phyloP scores from a whole-genome alignment of 2,113 vertebrate genomes.

The Hippopotamus amphibius region DNA sequence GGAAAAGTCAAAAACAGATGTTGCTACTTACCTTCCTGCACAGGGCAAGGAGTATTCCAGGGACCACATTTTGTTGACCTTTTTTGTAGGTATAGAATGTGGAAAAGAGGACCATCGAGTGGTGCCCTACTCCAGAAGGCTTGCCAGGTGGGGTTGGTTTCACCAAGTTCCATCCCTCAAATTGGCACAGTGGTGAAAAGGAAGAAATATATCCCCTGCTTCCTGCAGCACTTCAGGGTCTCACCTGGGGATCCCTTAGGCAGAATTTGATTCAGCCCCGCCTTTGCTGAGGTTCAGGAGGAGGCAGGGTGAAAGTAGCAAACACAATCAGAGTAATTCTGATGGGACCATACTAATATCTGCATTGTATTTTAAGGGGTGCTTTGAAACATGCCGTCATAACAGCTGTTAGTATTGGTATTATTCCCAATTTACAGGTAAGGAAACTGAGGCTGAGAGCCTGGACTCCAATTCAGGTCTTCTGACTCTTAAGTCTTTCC shows the following conservation, averaged over 20 bases:
- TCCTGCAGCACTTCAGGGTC: not conserved
- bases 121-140: not conserved
- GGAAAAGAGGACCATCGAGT: not conserved
- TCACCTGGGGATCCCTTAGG: not conserved
- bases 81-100: not conserved
- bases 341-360: rapidly evolving
- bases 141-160: not conserved
- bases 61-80: not conserved
- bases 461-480: not conserved
- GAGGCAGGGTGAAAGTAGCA: not conserved
- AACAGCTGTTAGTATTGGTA: not conserved
- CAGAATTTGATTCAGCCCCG: not conserved
- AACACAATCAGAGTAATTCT: not conserved
- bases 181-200: not conserved
- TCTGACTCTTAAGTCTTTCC: not conserved
- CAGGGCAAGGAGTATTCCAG: not conserved
- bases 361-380: not conserved
- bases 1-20: not conserved
- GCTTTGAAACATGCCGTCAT: not conserved
- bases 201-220: not conserved
- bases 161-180: not conserved
- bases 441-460: not conserved
- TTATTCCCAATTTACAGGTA: not conserved
- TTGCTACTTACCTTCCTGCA: not conserved
- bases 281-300: not conserved